A percentile compares a stretch with the other conserved stretches of the same genome.
Evolutionary conservation across 2,888 invertebrate genomes (phyloP).

Genomic region (Cinara cedri): DNA sequence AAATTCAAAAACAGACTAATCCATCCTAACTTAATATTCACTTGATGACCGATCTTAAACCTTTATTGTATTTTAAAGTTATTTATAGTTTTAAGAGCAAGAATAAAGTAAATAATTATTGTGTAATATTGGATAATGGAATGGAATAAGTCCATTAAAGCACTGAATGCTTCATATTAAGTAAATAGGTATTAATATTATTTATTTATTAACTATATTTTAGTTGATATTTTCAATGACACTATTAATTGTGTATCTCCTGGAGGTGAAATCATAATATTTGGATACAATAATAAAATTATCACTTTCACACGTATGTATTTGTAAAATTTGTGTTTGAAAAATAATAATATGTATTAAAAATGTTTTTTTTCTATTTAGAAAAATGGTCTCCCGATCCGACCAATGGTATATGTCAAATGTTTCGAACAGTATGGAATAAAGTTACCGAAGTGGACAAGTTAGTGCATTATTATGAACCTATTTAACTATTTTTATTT

Average conservation of each 20-base stretch:
- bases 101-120: too few relatives aligned
- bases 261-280: slow-evolving; percentile 46
- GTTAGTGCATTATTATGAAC: neutral
- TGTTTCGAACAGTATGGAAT: slow-evolving; percentile 16
- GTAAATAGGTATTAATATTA: neutral
- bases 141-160: too few relatives aligned
- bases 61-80: too few relatives aligned
- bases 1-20: too few relatives aligned
- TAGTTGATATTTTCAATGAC: slow-evolving; percentile 15
- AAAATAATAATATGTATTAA: neutral
- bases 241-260: slow-evolving; percentile 46
- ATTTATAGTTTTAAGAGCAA: too few relatives aligned
- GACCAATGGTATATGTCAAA: slow-evolving; percentile 16
- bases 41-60: too few relatives aligned
- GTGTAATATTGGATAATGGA: too few relatives aligned
- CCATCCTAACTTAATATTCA: too few relatives aligned
- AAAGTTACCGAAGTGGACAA: neutral
- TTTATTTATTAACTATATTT: neutral
- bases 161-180: too few relatives aligned
- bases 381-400: slow-evolving; percentile 36
- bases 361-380: slow-evolving; percentile 22
- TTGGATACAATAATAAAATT: slow-evolving; percentile 35
- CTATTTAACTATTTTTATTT: neutral
- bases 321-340: neutral
- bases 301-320: slow-evolving; percentile 35